phyloP scores from a whole-genome alignment of 2,113 vertebrate species.

The Eurystomus gularis region DNA sequence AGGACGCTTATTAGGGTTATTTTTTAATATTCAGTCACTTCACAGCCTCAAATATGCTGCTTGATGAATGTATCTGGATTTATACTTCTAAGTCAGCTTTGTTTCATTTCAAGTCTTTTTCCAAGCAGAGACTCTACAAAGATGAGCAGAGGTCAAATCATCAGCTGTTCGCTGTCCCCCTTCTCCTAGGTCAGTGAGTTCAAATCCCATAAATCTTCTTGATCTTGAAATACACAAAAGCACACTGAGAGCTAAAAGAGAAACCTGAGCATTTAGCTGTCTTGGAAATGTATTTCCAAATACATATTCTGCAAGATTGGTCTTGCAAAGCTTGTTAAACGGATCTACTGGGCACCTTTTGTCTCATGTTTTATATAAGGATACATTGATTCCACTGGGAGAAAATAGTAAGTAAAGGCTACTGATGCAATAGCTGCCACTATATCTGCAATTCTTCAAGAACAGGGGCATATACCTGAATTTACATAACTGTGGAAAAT shows the following conservation, averaged over 20 bases:
- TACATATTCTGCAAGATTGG: constrained; percentile 1
- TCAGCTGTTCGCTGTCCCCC: constrained; percentile 11
- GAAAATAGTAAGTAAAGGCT: not conserved
- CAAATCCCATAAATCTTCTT: constrained; percentile 12
- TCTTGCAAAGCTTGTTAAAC: constrained; percentile 34
- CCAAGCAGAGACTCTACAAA: not conserved
- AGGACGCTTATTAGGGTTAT: not conserved
- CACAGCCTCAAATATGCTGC: not conserved
- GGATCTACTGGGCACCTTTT: not conserved
- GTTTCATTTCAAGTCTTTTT: constrained; percentile 24
- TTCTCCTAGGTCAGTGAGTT: constrained; percentile 8
- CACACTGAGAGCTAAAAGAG: constrained; percentile 6
- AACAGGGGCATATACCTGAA: not conserved
- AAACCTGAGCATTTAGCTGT: constrained; percentile 5
- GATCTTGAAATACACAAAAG: constrained; percentile 35
- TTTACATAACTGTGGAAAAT: not conserved
- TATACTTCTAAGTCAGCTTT: not conserved
- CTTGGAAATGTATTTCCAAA: constrained; percentile 35
- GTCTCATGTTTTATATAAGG: constrained; percentile 14
- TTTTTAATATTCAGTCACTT: constrained; percentile 17
- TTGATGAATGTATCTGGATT: not conserved
- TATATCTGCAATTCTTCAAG: not conserved
- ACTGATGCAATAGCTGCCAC: not conserved
- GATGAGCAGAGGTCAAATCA: constrained; percentile 42
- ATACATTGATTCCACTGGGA: not conserved